Conservation (phyloP, 1,140 invertebrate genomes). For the Mamestra configurata region DNA sequence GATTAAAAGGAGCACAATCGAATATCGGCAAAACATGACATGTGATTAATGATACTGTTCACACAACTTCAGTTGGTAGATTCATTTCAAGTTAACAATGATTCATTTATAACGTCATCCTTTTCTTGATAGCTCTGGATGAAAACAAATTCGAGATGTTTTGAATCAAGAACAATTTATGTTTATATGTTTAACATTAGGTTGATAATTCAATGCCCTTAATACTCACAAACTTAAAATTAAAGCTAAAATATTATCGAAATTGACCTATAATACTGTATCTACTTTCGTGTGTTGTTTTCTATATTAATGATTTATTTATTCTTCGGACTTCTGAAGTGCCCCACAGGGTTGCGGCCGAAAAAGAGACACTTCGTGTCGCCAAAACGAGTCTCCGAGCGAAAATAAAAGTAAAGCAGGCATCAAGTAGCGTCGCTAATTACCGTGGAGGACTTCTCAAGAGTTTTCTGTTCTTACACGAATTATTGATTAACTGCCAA, state of each 20-base stretch:
- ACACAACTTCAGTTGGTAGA: background rate
- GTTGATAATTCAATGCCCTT: background rate
- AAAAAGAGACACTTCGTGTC: background rate
- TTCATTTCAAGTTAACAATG: background rate
- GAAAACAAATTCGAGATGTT: background rate
- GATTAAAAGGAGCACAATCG: background rate
- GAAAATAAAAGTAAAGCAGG: slow-evolving; percentile 18
- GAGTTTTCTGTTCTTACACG: background rate
- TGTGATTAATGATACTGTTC: slow-evolving; percentile 14
- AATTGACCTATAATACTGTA: background rate
- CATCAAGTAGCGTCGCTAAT: slow-evolving; percentile 20
- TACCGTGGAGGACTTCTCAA: slow-evolving; percentile 13
- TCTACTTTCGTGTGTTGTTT: background rate
- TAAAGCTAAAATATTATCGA: background rate
- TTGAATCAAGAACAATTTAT: background rate
- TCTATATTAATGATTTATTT: slow-evolving; percentile 8
- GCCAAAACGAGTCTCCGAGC: background rate
- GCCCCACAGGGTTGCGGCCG: background rate
- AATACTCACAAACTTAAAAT: background rate
- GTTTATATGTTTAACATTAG: background rate
- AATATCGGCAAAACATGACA: background rate
- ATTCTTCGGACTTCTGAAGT: background rate
- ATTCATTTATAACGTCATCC: background rate
- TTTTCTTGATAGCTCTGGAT: background rate
- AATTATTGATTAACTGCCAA: slow-evolving; percentile 4